Percentiles rank a stretch among this genome's conserved stretches.
Conservation (phyloP, 2,888 invertebrate genomes). For the Keiferia lycopersicella region DNA sequence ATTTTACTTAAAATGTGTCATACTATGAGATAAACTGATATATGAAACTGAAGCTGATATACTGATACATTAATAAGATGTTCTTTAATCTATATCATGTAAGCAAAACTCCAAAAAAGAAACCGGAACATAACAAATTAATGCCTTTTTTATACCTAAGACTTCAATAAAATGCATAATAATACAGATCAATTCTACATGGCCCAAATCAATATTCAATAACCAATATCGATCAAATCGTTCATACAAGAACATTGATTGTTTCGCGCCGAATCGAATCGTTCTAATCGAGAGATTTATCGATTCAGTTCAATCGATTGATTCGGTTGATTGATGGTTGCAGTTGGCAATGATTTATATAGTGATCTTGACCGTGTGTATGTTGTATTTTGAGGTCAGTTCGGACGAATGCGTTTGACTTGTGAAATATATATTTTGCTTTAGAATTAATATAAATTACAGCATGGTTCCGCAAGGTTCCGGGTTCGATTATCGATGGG, state of each 20-base stretch:
- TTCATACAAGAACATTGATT: slow-evolving; percentile 39
- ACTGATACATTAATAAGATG: too few relatives aligned
- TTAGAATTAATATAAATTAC: background rate
- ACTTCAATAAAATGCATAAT: too few relatives aligned
- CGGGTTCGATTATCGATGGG: too few relatives aligned
- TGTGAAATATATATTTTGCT: background rate
- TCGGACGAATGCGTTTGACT: background rate
- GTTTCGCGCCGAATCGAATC: slow-evolving; percentile 63
- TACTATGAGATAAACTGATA: too few relatives aligned
- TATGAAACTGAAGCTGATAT: too few relatives aligned
- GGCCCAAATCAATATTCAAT: slow-evolving; percentile 22
- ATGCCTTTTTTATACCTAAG: too few relatives aligned
- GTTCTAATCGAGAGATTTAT: slow-evolving; percentile 65
- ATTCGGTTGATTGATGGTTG: slow-evolving; percentile 70
- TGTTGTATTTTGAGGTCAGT: slow-evolving; percentile 41
- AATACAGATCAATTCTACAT: background rate
- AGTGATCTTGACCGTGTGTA: slow-evolving; percentile 53
- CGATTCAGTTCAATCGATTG: slow-evolving; percentile 67
- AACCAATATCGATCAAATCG: background rate
- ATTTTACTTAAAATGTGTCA: too few relatives aligned
- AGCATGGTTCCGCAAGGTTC: too few relatives aligned
- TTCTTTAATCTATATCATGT: too few relatives aligned
- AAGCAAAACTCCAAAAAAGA: too few relatives aligned
- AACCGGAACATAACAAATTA: too few relatives aligned
- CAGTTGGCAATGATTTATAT: slow-evolving; percentile 68